phyloP scores from a whole-genome alignment of 1,140 invertebrate genomes.

The Solenopsis invicta region DNA sequence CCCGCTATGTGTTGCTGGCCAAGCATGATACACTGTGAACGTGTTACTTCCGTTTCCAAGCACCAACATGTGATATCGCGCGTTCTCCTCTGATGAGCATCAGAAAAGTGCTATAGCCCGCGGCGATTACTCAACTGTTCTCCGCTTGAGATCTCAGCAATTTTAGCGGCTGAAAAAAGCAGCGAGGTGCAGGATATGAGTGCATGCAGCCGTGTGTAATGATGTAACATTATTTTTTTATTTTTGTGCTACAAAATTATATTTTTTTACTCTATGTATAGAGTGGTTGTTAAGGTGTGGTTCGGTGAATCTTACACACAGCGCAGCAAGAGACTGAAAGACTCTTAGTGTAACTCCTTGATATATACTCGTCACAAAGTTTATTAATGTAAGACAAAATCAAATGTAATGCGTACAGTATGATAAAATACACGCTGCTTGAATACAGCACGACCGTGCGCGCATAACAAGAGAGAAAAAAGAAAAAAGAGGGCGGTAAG shows the following conservation, averaged over 20 bases:
- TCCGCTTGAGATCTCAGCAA: constrained; percentile 36
- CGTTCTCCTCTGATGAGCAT: constrained; percentile 36
- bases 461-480: too few relatives aligned
- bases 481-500: too few relatives aligned
- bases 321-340: too few relatives aligned
- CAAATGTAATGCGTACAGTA: too few relatives aligned
- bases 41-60: constrained; percentile 48
- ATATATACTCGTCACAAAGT: too few relatives aligned
- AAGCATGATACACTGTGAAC: constrained; percentile 42
- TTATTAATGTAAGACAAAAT: too few relatives aligned
- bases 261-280: not conserved
- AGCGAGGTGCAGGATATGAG: constrained; percentile 41
- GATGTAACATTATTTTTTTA: not conserved
- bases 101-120: constrained; percentile 46
- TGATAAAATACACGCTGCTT: too few relatives aligned
- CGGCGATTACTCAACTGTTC: constrained; percentile 45
- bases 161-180: constrained; percentile 50
- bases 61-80: constrained; percentile 37
- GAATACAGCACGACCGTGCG: too few relatives aligned
- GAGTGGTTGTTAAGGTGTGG: too few relatives aligned
- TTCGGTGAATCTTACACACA: too few relatives aligned
- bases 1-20: constrained; percentile 41
- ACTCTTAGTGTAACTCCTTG: too few relatives aligned
- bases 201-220: constrained; percentile 21
- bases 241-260: not conserved